phyloP scores from a whole-genome alignment of 2,797 vertebrate genomes.

The Lemur catta region DNA sequence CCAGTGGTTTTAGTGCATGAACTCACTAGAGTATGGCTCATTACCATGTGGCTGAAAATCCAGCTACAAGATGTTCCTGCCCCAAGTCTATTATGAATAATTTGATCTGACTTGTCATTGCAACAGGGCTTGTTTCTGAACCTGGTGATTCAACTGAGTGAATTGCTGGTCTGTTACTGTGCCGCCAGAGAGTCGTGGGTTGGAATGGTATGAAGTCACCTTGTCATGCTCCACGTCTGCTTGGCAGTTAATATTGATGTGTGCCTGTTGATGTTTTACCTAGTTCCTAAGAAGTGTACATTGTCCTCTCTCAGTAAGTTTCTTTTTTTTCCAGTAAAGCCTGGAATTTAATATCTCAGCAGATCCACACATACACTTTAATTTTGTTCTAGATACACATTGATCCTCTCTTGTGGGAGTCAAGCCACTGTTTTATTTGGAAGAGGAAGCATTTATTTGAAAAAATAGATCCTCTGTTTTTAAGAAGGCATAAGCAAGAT shows the following conservation, averaged over 20 bases:
- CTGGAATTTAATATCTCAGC: slow-evolving; percentile 16
- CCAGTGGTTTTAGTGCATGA: background rate
- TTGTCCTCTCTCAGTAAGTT: background rate
- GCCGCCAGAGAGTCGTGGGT: background rate
- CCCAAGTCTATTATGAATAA: background rate
- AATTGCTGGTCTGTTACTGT: background rate
- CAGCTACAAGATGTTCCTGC: background rate
- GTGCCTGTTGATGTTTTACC: background rate
- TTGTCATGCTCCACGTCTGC: background rate
- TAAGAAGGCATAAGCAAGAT: slow-evolving; percentile 17
- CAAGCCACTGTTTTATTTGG: slow-evolving; percentile 22
- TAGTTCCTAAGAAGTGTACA: background rate
- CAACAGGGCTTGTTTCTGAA: background rate
- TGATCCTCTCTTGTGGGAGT: slow-evolving; percentile 25
- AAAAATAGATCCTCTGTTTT: slow-evolving; percentile 9
- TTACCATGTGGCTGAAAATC: background rate
- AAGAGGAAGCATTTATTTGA: slow-evolving; percentile 19
- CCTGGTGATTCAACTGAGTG: background rate
- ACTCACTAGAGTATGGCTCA: background rate
- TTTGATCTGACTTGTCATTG: background rate
- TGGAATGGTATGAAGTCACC: background rate
- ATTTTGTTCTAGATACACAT: slow-evolving; percentile 42
- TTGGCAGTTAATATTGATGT: background rate
- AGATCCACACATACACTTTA: slow-evolving; percentile 44
- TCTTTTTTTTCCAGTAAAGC: background rate